phyloP scores from a whole-genome alignment of 2,888 invertebrate genomes.

The Acanthacorydalis orientalis region DNA sequence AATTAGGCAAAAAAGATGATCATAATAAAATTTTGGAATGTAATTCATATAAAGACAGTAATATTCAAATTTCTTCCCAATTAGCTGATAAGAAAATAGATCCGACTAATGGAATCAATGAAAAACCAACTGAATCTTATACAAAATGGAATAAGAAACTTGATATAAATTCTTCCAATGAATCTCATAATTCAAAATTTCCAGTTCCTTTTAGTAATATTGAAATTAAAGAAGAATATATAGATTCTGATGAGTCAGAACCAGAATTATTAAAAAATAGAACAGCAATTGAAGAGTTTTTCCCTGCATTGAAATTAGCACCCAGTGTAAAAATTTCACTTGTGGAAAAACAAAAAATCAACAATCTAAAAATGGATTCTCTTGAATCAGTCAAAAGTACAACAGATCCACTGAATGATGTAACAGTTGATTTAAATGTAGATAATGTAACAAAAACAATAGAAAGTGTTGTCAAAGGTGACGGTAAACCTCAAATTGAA shows the following conservation, averaged over 20 bases:
- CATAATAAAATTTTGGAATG: neutral
- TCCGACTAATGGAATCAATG: no score
- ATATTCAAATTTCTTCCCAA: neutral
- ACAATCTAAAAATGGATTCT: neutral
- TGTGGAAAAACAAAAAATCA: neutral
- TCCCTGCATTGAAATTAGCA: slow-evolving; percentile 3
- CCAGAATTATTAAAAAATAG: neutral
- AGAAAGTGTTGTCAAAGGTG: slow-evolving; percentile 4
- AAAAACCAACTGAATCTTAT: no score
- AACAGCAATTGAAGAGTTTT: neutral
- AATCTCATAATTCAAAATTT: neutral
- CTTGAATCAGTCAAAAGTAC: neutral
- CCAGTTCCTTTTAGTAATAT: neutral
- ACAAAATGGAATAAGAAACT: neutral
- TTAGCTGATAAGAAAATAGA: neutral
- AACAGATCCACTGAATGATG: neutral
- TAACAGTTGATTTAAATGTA: neutral
- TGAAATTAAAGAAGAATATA: slow-evolving; percentile 3
- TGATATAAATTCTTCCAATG: neutral
- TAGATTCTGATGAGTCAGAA: slow-evolving; percentile 3
- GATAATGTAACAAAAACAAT: slow-evolving; percentile 5
- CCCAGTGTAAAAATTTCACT: slow-evolving; percentile 1
- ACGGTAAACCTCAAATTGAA: neutral
- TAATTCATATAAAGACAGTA: neutral
- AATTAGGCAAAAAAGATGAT: neutral